Base-by-base conservation (phyloP, 1,140 invertebrate genomes). In the Drosophila hydei region DNA sequence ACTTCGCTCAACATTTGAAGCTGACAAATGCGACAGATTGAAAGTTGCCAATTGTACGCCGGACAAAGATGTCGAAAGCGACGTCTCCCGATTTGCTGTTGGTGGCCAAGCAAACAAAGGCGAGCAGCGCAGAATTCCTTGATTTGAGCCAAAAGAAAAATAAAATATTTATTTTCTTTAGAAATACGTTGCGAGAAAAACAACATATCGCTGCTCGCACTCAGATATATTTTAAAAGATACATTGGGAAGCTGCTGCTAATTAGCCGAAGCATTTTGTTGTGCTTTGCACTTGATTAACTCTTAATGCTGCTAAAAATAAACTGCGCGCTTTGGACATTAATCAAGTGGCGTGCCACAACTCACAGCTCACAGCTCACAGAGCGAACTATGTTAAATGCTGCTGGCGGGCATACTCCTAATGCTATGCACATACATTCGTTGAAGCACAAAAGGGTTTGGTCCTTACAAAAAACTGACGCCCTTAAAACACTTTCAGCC, bases 11-110 rank as follows among this genome's bases (percentile, higher is more conserved):
- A 43, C 50, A 61, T 72, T 68, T 69, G 71, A 81, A 87, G 62
- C 74, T 85, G 81, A 77, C 81, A 85, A 85, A 85, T 85, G 81
- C 59, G 67, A 69, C 67, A 84, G 81, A 87, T 85, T 80, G 83
- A 85, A 85, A 85, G 81, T 85, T 87, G 69, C 67, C 70, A 77
- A 77, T 74, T 73, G 64, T 63, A 73, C 54, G 54, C 11, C 56
- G 18, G 56, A 73, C 27, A 33, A 42, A 52, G 38, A 68, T 68
- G 71, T 73, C 64, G 71, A 61, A 27, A 23, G 47, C 64, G 71
- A 69, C 58, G 38, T 62, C 63, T 58, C n/a, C 64, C 71, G 64
- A 54, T 55, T 14, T 42, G 36, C 30, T 52, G 65, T n/a, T n/a
- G n/a, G n/a, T n/a, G n/a, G n/a, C 55, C 47, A 67, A 60, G 54